Evolutionary conservation across 2,888 invertebrate genomes (phyloP), one percentile per base, ranked within the genome.

Genomic region (Galeopsomyia nigrocyanea): DNA sequence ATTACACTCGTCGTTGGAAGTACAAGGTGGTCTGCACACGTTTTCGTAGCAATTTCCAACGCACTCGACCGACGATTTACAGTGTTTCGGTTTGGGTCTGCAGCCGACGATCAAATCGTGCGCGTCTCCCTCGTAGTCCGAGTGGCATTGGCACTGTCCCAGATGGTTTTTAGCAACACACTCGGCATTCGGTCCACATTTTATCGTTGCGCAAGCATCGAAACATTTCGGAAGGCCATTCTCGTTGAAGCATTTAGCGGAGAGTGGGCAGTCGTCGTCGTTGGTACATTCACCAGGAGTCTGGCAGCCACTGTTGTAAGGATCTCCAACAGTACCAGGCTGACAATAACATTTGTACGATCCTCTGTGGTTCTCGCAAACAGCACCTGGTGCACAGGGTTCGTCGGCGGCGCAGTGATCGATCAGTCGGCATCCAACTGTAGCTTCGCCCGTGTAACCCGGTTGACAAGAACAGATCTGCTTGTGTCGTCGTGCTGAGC

Each of bases 181-280:
- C 83, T 95, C 95, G 39, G 96, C 90, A 86, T 96, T 96, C 3
- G 91, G 90, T 68, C 95, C 95, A 87, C 97, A 97, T 75, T 89
- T 88, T 0, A 91, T 89, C 78, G 90, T 90, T 80, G 94, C 92
- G 84, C 96, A 96, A 46, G 93, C 94, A 87, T 94, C 93, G 86
- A 91, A 92, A 86, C 96, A 96, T 87, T 95, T 95, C 56, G 93
- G 91, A 64, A 90, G 87, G 56, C 93, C 93, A 80, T 92, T 92
- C 3, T 90, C 88, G 76, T 90, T 89, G 21, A 91, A 90, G 83
- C 96, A 96, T 81, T 92, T 91, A 17, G 96, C 95, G 74, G 92
- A 91, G 49, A 89, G 84, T 6, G 96, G 96, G 82, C 97, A 97
- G 82, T 96, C 95, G 71, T 90, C 89, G 81, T 95, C 92, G 56